These are phyloP conservation scores for Myiozetetes cayanensis DNA, from an alignment of 2,113 vertebrate genomes.

Conservation along the genomic window DNA sequence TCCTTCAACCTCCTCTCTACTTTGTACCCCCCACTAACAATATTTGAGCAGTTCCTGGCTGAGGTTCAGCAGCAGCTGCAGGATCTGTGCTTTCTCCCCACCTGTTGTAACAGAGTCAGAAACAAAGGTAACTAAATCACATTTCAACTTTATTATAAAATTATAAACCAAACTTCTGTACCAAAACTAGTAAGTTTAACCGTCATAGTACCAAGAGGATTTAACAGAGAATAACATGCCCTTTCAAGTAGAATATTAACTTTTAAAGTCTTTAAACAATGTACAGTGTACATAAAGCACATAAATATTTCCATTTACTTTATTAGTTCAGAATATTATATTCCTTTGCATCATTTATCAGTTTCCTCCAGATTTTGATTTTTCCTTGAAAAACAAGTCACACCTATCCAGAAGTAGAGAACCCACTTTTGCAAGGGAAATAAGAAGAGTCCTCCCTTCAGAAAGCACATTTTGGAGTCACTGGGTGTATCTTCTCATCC, in stretches of 20 bases:
- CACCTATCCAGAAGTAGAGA: neutral
- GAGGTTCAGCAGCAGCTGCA: neutral
- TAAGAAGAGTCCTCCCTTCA: neutral
- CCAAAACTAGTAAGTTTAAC: constrained; percentile 67
- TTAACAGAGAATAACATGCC: constrained; percentile 47
- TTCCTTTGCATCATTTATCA: constrained; percentile 38
- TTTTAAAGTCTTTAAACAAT: constrained; percentile 47
- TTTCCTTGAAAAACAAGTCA: neutral
- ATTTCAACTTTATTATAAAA: constrained; percentile 81
- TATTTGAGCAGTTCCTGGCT: neutral
- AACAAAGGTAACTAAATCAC: constrained; percentile 24
- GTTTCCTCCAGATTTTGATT: neutral
- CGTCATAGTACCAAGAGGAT: constrained; percentile 42
- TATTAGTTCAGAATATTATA: constrained; percentile 54
- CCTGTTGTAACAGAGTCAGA: neutral
- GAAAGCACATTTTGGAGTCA: neutral
- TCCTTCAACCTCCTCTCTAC: neutral
- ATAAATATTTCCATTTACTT: constrained; percentile 58
- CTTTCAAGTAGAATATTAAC: constrained; percentile 67
- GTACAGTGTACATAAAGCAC: constrained; percentile 55
- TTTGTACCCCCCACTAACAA: neutral
- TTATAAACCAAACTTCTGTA: constrained; percentile 76
- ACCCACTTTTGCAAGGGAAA: neutral
- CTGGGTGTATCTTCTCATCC: neutral
- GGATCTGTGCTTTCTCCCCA: neutral